A percentile compares a stretch with the other conserved stretches of the same genome.
Conservation (phyloP, 2,888 invertebrate species). For the Pristionchus japonicus region DNA sequence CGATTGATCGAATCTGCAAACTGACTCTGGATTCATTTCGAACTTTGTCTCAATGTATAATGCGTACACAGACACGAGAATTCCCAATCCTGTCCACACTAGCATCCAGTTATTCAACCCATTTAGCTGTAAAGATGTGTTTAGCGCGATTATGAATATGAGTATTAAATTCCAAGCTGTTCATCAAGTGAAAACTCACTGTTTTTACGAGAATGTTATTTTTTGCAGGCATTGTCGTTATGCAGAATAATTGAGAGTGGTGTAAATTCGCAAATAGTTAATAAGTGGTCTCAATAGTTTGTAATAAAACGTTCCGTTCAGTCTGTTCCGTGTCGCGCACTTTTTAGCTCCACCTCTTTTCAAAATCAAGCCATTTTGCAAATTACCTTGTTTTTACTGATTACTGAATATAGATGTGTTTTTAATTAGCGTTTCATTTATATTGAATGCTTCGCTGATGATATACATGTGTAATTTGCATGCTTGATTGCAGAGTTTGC, state of each 20-base stretch:
- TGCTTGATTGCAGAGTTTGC: too few species aligned
- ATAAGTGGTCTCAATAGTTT: background rate
- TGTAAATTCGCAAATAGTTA: background rate
- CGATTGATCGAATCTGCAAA: background rate
- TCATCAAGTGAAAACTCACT: background rate
- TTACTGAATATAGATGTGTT: background rate
- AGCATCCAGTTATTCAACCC: slow-evolving; percentile 11
- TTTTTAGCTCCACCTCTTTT: too few species aligned
- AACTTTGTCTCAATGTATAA: slow-evolving; percentile 31
- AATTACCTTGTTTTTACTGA: too few species aligned
- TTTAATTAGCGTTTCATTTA: background rate
- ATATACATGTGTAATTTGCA: background rate
- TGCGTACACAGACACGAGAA: background rate
- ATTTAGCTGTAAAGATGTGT: background rate
- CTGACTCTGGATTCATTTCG: slow-evolving; percentile 36
- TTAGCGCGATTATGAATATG: background rate
- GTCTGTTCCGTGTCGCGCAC: background rate
- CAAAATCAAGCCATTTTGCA: too few species aligned
- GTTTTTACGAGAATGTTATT: background rate
- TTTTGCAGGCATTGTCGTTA: background rate
- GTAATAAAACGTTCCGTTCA: background rate
- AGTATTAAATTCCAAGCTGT: background rate
- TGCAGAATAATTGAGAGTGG: background rate
- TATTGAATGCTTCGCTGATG: background rate
- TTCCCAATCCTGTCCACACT: slow-evolving; percentile 22